These are phyloP conservation scores for Manacus vitellinus DNA, from an alignment of 2,113 vertebrate species.

Conservation along the genomic window DNA sequence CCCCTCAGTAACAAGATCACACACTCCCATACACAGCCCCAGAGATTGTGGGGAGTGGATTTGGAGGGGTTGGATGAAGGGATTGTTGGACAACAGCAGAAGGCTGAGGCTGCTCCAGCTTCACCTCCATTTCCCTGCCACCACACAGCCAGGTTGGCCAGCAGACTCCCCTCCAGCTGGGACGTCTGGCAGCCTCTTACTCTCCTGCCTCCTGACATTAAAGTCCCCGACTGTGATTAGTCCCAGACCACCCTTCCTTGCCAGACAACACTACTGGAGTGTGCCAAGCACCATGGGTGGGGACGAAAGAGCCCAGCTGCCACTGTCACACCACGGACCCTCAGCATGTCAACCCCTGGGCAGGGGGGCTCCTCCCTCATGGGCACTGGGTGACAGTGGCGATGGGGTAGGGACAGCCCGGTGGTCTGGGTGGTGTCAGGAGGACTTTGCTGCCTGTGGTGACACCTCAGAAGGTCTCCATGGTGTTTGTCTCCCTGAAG, in stretches of 20 bases:
- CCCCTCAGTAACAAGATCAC: neutral
- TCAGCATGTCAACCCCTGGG: neutral
- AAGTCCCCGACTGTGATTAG: neutral
- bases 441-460: neutral
- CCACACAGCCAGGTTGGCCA: rapidly evolving
- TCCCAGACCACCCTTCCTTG: neutral
- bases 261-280: rapidly evolving
- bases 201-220: rapidly evolving
- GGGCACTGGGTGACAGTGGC: rapidly evolving
- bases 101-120: neutral
- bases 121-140: rapidly evolving
- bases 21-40: rapidly evolving
- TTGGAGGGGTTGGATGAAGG: neutral
- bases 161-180: neutral
- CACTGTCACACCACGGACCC: rapidly evolving
- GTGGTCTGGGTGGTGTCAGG: neutral
- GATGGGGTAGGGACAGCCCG: neutral
- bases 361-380: rapidly evolving
- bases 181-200: neutral
- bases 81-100: neutral
- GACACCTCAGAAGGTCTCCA: neutral
- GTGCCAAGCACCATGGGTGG: rapidly evolving
- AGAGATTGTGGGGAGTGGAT: rapidly evolving
- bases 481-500: neutral
- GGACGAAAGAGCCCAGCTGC: neutral